These are phyloP conservation scores for Drosophila pullipes DNA, from an alignment of 2,888 invertebrate genomes.

Conservation along the genomic window DNA sequence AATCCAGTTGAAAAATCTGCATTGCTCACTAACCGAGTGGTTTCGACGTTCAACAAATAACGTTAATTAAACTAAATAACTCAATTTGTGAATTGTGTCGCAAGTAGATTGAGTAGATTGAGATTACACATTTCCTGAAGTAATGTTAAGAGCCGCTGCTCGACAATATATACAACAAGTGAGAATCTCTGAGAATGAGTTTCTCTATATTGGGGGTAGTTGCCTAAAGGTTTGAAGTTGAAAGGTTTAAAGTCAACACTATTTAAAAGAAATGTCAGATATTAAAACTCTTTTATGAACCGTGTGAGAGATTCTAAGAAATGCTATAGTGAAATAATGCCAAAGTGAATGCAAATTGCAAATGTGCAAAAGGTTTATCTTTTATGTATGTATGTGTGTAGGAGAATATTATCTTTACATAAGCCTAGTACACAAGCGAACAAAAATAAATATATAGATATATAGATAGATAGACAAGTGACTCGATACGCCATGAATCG, in stretches of 20 bases:
- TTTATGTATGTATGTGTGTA: not conserved
- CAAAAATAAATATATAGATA: constrained; percentile 10
- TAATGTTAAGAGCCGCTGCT: not conserved
- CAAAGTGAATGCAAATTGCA: not conserved
- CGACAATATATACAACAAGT: not conserved
- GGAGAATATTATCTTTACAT: constrained; percentile 23
- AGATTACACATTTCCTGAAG: not conserved
- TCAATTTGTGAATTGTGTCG: not conserved
- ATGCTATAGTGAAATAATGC: not conserved
- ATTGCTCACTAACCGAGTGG: not conserved
- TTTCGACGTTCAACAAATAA: not conserved
- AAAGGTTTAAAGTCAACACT: not conserved
- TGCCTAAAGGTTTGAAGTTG: too few relatives aligned
- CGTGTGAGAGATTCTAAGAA: not conserved
- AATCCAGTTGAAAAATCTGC: not conserved
- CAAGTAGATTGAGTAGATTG: not conserved
- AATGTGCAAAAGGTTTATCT: not conserved
- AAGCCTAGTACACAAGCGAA: constrained; percentile 18
- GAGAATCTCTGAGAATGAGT: too few relatives aligned
- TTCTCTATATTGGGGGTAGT: too few relatives aligned
- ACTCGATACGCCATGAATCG: constrained; percentile 52
- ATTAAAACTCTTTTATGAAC: not conserved
- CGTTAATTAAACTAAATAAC: not conserved
- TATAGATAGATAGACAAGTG: constrained; percentile 51
- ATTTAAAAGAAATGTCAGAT: not conserved